These are phyloP conservation scores for Andricus quercusramuli DNA, from an alignment of 2,888 invertebrate genomes.

Conservation along the genomic window DNA sequence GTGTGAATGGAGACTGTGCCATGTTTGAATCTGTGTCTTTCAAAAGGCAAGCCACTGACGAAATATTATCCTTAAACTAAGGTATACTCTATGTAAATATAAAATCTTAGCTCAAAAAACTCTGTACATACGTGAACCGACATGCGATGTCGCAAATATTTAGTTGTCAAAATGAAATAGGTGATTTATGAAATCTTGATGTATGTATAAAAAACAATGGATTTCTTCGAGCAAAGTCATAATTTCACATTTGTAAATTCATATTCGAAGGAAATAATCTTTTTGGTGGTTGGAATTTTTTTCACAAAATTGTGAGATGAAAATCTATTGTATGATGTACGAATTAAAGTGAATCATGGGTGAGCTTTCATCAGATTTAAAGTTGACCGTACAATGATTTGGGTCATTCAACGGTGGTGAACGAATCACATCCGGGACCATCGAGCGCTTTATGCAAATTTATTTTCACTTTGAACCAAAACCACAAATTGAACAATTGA, in stretches of 20 bases:
- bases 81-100: background rate
- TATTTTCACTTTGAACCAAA: background rate
- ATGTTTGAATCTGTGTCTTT: conserved; percentile 5
- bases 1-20: background rate
- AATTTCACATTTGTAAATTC: background rate
- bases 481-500: background rate
- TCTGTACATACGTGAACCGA: background rate
- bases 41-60: background rate
- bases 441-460: background rate
- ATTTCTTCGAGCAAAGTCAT: background rate
- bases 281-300: too few relatives aligned
- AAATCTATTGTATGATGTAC: background rate
- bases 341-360: background rate
- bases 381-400: background rate
- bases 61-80: background rate
- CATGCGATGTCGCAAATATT: background rate
- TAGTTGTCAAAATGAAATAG: background rate
- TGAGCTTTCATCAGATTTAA: background rate
- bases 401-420: background rate
- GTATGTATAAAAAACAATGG: background rate
- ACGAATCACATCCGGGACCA: background rate
- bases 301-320: too few relatives aligned
- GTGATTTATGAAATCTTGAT: background rate
- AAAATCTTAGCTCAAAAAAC: background rate
- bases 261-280: too few relatives aligned